Percentiles rank a stretch among this genome's conserved stretches.
These are phyloP conservation scores for Oreochromis spilurus DNA, from an alignment of 2,113 vertebrate genomes.

Conservation along the genomic window DNA sequence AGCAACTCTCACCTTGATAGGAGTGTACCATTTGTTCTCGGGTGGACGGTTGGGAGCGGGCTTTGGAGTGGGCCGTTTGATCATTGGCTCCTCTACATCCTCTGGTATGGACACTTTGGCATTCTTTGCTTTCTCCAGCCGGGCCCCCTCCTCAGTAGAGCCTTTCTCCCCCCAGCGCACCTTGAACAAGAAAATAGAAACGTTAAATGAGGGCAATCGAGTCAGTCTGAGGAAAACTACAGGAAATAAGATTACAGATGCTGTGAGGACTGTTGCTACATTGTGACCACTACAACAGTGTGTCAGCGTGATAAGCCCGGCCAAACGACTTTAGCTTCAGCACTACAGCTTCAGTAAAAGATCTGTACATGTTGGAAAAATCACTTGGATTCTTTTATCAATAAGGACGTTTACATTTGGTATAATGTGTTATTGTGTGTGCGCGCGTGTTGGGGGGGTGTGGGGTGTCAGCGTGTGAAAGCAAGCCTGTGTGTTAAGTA, in stretches of 20 bases:
- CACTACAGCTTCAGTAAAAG: neutral
- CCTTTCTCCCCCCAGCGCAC: slow-evolving; percentile 98
- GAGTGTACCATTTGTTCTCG: slow-evolving; percentile 92
- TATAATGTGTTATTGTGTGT: neutral
- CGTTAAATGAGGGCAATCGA: fast-evolving
- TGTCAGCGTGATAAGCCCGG: neutral
- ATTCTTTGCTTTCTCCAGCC: slow-evolving; percentile 94
- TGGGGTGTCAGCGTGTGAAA: neutral
- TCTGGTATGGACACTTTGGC: slow-evolving; percentile 86
- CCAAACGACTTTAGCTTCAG: neutral
- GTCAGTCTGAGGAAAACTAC: neutral
- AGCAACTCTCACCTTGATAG: slow-evolving; percentile 83
- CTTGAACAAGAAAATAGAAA: slow-evolving; percentile 48
- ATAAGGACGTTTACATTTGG: neutral
- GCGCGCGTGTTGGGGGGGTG: neutral
- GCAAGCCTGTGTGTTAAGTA: slow-evolving; percentile 12
- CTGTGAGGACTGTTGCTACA: neutral
- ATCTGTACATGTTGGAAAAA: neutral
- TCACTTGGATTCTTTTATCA: neutral
- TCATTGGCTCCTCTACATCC: slow-evolving; percentile 76
- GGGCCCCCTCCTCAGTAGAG: slow-evolving; percentile 93
- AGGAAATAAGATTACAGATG: neutral
- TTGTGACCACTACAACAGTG: neutral
- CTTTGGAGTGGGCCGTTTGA: slow-evolving; percentile 65
- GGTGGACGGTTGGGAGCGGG: slow-evolving; percentile 59